These are phyloP conservation scores for Myotis yumanensis DNA, from an alignment of 2,113 vertebrate genomes.

Conservation along the genomic window DNA sequence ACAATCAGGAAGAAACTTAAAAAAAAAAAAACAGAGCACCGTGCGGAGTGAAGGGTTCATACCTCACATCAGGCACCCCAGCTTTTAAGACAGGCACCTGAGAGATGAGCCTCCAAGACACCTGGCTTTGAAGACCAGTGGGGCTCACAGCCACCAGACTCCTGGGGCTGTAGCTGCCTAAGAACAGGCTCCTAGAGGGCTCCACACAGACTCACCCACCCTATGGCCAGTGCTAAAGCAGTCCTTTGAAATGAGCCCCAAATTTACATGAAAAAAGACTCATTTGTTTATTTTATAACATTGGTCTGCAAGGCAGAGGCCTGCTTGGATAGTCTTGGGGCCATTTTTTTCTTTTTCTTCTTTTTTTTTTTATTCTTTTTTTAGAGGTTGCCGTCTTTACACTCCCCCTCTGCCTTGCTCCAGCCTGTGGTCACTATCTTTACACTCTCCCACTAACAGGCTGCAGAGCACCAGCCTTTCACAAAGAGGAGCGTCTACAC, in stretches of 20 bases:
- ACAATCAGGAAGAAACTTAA: neutral
- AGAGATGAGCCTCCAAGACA: neutral
- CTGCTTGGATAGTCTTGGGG: neutral
- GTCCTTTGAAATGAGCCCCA: neutral
- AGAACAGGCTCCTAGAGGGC: neutral
- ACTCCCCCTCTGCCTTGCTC: neutral
- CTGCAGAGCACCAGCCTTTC: neutral
- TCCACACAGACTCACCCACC: neutral
- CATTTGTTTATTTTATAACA: neutral
- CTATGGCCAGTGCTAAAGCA: neutral
- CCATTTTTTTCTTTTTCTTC: neutral
- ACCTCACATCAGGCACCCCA: neutral
- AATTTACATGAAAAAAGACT: neutral
- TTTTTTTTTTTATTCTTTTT: neutral
- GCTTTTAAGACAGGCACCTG: neutral
- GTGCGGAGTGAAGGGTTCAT: neutral
- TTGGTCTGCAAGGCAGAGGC: neutral
- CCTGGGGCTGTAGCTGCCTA: neutral
- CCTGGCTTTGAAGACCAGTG: neutral
- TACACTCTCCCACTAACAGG: neutral
- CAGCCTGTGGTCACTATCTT: neutral
- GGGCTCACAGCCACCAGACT: neutral
- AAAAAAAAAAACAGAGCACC: neutral
- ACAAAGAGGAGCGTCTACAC: neutral
- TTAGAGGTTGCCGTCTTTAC: neutral